phyloP scores from a whole-genome alignment of 1,140 invertebrate genomes.

The Trichonephila inaurata region DNA sequence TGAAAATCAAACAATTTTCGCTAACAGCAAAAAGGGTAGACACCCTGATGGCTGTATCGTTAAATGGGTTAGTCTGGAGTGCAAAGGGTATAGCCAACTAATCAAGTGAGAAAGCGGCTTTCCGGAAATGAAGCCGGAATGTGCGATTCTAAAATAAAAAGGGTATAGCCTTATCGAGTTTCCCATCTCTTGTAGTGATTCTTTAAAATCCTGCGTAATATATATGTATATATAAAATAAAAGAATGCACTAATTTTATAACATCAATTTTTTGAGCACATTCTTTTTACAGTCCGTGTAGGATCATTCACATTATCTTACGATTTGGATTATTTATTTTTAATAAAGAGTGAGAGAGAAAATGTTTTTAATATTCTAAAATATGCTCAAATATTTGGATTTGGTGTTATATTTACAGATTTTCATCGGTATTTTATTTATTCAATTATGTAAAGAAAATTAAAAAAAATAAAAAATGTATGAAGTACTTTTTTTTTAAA shows the following conservation, averaged over 20 bases:
- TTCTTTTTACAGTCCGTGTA: neutral
- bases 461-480: too few relatives aligned
- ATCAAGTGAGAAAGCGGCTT: constrained; percentile 30
- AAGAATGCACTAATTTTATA: neutral
- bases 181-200: constrained; percentile 29
- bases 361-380: too few relatives aligned
- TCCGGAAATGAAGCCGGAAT: constrained; percentile 38
- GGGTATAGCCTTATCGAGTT: constrained; percentile 41
- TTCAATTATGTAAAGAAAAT: too few relatives aligned
- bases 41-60: neutral
- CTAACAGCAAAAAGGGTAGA: too few relatives aligned
- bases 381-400: too few relatives aligned
- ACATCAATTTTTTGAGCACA: neutral
- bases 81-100: neutral
- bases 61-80: neutral
- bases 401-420: too few relatives aligned
- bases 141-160: constrained; percentile 12
- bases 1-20: too few relatives aligned
- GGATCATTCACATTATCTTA: neutral
- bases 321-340: neutral
- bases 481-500: too few relatives aligned
- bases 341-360: neutral
- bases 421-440: too few relatives aligned
- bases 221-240: neutral
- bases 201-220: neutral